phyloP scores from a whole-genome alignment of 2,113 vertebrate genomes.

The Motacilla alba region DNA sequence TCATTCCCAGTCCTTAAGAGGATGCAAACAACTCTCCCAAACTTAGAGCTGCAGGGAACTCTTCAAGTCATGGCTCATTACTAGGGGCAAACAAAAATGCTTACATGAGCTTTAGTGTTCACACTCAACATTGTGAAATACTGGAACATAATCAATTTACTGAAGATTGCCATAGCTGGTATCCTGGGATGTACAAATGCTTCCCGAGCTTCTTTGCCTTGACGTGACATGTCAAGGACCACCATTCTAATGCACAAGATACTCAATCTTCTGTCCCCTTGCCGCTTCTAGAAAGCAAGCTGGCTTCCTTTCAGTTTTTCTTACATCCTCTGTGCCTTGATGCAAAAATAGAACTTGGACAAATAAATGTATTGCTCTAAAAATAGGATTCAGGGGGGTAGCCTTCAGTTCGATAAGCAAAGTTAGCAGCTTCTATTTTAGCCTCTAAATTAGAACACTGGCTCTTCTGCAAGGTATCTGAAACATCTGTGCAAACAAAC shows the following conservation, averaged over 20 bases:
- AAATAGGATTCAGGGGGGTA: background rate
- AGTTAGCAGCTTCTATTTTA: background rate
- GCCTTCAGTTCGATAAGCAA: background rate
- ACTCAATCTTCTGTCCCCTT: background rate
- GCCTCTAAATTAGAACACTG: background rate
- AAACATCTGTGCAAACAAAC: slow-evolving; percentile 21
- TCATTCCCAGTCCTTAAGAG: background rate
- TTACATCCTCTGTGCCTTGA: background rate
- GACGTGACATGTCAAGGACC: background rate
- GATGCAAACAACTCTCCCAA: background rate
- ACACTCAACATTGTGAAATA: background rate
- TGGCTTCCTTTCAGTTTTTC: background rate
- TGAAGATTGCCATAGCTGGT: background rate
- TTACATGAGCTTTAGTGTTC: background rate
- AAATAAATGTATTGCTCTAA: background rate
- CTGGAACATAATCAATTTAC: background rate
- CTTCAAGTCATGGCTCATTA: background rate
- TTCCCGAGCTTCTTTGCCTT: background rate
- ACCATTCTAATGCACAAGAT: background rate
- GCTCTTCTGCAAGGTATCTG: background rate
- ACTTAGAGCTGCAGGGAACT: background rate
- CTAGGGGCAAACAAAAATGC: background rate
- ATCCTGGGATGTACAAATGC: background rate
- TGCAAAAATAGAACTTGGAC: background rate
- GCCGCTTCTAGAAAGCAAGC: background rate